Evolutionary conservation across 1,140 invertebrate genomes (phyloP).

Genomic region (Drosophila varians): DNA sequence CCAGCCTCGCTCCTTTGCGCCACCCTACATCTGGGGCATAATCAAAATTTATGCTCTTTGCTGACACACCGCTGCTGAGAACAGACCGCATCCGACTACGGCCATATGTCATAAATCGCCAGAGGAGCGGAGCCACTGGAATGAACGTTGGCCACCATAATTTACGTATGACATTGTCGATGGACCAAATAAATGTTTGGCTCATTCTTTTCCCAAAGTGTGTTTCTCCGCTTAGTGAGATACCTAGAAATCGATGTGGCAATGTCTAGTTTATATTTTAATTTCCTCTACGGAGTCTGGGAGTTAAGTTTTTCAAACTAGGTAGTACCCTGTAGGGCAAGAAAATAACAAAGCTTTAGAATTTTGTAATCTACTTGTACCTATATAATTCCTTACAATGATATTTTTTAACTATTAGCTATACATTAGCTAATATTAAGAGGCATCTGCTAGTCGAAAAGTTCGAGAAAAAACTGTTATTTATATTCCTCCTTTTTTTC

Average conservation of each 20-base stretch:
- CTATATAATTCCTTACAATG: too few relatives aligned
- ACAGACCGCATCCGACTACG: conserved; percentile 45
- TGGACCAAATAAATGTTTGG: conserved; percentile 65
- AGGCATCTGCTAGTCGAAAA: conserved; percentile 6
- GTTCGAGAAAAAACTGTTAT: neutral
- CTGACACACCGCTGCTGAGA: conserved; percentile 37
- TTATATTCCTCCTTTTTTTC: conserved; percentile 1
- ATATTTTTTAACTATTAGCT: neutral
- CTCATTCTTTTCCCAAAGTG: conserved; percentile 53
- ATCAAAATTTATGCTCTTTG: conserved; percentile 74
- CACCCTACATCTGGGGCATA: conserved; percentile 44
- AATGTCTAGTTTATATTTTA: conserved; percentile 62
- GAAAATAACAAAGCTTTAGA: too few relatives aligned
- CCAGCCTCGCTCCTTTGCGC: neutral
- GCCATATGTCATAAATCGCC: conserved; percentile 73
- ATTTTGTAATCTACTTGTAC: too few relatives aligned
- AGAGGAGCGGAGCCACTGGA: conserved; percentile 21
- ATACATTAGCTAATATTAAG: neutral
- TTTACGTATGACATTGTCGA: conserved; percentile 67
- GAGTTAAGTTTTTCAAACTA: conserved; percentile 26
- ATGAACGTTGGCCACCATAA: conserved; percentile 43
- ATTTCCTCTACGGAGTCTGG: conserved; percentile 57
- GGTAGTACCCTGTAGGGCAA: neutral
- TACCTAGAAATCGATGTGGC: conserved; percentile 37
- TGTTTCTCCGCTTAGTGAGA: conserved; percentile 4